phyloP scores from a whole-genome alignment of 1,140 invertebrate genomes.

The Neoseiulus cucumeris region DNA sequence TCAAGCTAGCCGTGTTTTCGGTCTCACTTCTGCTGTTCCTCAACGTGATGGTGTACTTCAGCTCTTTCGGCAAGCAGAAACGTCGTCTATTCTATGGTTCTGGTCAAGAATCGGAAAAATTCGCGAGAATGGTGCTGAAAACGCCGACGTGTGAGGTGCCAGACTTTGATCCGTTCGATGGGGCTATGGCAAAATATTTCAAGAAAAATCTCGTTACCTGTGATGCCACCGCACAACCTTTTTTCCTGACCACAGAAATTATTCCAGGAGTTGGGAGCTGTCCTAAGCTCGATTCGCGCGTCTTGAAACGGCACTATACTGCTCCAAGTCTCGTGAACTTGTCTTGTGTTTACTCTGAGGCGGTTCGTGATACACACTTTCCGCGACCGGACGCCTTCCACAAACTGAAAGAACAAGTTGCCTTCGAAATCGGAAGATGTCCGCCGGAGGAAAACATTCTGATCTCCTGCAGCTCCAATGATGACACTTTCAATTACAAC shows the following conservation, averaged over 20 bases:
- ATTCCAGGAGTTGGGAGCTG: neutral
- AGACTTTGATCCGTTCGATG: neutral
- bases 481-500: neutral
- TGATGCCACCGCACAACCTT: neutral
- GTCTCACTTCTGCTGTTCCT: too few species aligned
- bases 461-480: neutral
- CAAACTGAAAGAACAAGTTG: too few species aligned
- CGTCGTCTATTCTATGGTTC: too few species aligned
- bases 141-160: neutral
- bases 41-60: too few species aligned
- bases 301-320: too few species aligned
- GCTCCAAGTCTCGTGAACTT: neutral
- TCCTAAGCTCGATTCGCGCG: too few species aligned
- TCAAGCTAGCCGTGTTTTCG: too few species aligned
- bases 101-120: too few species aligned
- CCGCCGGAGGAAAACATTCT: neutral
- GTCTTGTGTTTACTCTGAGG: neutral
- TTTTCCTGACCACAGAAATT: neutral
- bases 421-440: neutral
- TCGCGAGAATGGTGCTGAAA: neutral
- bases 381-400: neutral
- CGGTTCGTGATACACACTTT: neutral
- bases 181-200: neutral
- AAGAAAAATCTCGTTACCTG: neutral
- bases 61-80: too few species aligned